Evolutionary conservation across 2,888 invertebrate genomes (phyloP), one percentile per base, ranked within the genome.

Genomic region (Koerneria pararmatus): DNA sequence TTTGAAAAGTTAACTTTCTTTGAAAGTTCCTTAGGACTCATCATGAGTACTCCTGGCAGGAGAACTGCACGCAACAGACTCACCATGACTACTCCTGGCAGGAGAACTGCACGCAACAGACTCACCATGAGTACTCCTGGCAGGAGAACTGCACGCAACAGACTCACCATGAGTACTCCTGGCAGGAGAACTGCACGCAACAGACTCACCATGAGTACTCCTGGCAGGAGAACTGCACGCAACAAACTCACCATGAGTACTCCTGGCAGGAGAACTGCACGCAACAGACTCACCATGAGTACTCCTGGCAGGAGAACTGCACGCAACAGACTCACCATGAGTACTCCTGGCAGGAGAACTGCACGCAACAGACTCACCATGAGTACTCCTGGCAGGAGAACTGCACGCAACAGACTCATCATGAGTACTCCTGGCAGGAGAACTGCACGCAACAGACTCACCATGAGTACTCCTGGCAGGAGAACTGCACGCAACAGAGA

Each of bases 281-380:
- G 68, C 54, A 74, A 61, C 60, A 82, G n/a, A 66, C 63, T 66
- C 31, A 80, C 79, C 62, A 80, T 77, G 1, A 79, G 61, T 24
- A 82, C 82, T 46, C 79, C 80, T 8, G 82, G 82, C 19, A 82
- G 75, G 15, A 79, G 65, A 6, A 82, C 41, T 6, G 82, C 82
- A 31, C 70, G 68, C 54, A 74, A 61, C 60, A 82, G n/a, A 66
- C 63, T 66, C 31, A 80, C 79, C 62, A 80, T 77, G 1, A 79
- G 61, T 24, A 82, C 82, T 46, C 79, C 80, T 8, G 82, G 82
- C 19, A 82, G 75, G 15, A 79, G 65, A 6, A 82, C 41, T 6
- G 82, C 82, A 31, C 70, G 68, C 54, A 74, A 61, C 60, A 82
- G n/a, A 66, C 63, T 66, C 31, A 80, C 79, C 62, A 80, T 77